Percentiles rank a stretch among this genome's conserved stretches.
These are phyloP conservation scores for Fabriciana adippe DNA, from an alignment of 2,888 invertebrate genomes.

Conservation along the genomic window DNA sequence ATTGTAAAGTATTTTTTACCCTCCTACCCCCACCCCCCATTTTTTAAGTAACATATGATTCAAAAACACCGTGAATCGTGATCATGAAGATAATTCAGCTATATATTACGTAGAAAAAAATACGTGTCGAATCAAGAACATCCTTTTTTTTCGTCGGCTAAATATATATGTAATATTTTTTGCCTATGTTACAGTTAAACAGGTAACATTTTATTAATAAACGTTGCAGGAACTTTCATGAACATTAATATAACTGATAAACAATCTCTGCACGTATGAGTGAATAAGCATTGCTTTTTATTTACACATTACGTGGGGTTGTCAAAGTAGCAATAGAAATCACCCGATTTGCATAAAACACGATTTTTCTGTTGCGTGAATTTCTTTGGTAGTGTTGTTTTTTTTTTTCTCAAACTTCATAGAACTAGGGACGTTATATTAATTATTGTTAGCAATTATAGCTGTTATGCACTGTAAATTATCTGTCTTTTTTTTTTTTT, in stretches of 20 bases:
- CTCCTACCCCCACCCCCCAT: too few species aligned
- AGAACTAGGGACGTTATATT: slow-evolving; percentile 20
- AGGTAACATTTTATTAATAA: background rate
- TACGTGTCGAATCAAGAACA: too few species aligned
- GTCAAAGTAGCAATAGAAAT: slow-evolving; percentile 29
- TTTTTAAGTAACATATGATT: too few species aligned
- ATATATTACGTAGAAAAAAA: too few species aligned
- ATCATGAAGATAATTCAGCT: too few species aligned
- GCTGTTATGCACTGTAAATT: background rate
- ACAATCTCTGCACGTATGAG: slow-evolving; percentile 21
- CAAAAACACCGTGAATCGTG: too few species aligned
- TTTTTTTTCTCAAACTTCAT: slow-evolving; percentile 19
- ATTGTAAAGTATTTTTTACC: too few species aligned
- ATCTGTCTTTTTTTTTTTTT: background rate
- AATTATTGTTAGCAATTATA: slow-evolving; percentile 20
- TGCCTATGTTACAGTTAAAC: background rate
- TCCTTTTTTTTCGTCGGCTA: too few species aligned
- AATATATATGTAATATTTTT: background rate
- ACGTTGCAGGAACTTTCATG: background rate
- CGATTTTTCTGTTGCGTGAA: slow-evolving; percentile 33
- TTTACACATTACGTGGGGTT: slow-evolving; percentile 11
- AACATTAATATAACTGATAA: slow-evolving; percentile 15
- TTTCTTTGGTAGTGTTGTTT: slow-evolving; percentile 12
- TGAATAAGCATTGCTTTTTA: slow-evolving; percentile 6
- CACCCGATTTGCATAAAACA: slow-evolving; percentile 34